Base-by-base conservation (phyloP, 1,140 invertebrate genomes). In the Caenorhabditis remanei region DNA sequence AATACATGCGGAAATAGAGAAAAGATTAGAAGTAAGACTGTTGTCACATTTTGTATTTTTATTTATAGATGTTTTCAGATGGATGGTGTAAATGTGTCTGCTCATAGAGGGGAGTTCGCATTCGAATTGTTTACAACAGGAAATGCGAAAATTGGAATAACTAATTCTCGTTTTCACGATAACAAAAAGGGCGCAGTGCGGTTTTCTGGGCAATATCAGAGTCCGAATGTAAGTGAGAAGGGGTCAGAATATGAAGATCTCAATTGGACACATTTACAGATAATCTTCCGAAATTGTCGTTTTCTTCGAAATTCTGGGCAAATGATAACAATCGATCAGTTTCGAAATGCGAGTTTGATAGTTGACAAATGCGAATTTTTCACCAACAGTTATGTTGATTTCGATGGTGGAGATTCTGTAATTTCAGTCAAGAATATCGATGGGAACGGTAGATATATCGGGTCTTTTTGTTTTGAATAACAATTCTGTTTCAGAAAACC, bases 171-270 rank as follows among this genome's bases (percentile, higher is more conserved):
- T 14, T 71, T 85, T 79, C 67, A 85, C 55, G 85, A 85, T 53
- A 85, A 85, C 67, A 71, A 85, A 48, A 58, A 85, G 43, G 85
- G 85, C 63, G 85, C 21, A 2, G 63, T 85, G 21, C 63, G 48
- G 43, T 8, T 50, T 53, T 50, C 65, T 56, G 85, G 85, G 11
- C 46, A 56, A 19, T 56, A 19, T 46, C 43, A 56, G 43, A 63
- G 21, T 11, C 46, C 85, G 1, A 50, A 85, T 75, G 50, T 48
- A 32, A 75, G 67, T 85, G 41, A 50, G 24, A 24, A 21, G 32
- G 61, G 5, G 14, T 5, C 8, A 21, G 56, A n/a, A 58, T 6
- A 58, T 0, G 5, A 58, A 21, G 3, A n/a, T 58, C 19, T 21
- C 4, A 58, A 21, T n/a, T 4, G 11, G 14, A 11, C 24, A 19